Percentiles rank a stretch among this genome's conserved stretches.
Evolutionary conservation across 2,797 vertebrate species (phyloP).

Genomic region (Pogoniulus pusillus): DNA sequence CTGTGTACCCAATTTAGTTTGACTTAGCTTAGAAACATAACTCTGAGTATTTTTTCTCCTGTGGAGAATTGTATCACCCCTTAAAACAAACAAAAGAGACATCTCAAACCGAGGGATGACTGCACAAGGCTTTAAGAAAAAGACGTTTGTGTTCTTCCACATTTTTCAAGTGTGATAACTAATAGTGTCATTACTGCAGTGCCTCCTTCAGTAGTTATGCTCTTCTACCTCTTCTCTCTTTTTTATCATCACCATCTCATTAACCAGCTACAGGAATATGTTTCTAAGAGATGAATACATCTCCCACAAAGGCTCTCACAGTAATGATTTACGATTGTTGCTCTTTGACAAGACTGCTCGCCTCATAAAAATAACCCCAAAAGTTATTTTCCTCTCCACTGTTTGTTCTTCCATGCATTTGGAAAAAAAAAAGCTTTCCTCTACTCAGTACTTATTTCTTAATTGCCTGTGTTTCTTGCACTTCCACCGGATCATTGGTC

Average conservation of each 20-base stretch:
- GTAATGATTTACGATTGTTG: neutral
- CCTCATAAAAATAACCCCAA: neutral
- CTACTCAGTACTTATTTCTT: neutral
- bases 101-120: neutral
- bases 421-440: neutral
- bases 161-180: neutral
- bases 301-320: neutral
- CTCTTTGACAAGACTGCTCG: neutral
- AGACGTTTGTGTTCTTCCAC: neutral
- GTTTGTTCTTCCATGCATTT: neutral
- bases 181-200: neutral
- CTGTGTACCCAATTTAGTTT: neutral
- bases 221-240: neutral
- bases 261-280: neutral
- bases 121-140: neutral
- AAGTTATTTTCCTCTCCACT: neutral
- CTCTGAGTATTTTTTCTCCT: neutral
- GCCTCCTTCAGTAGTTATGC: neutral
- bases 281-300: neutral
- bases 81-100: neutral
- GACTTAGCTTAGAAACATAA: neutral
- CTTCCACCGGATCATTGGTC: neutral
- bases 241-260: neutral
- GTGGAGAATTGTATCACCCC: neutral
- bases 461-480: neutral